Base-by-base conservation (phyloP, 2,113 vertebrate species). In the Mus spicilegus region DNA sequence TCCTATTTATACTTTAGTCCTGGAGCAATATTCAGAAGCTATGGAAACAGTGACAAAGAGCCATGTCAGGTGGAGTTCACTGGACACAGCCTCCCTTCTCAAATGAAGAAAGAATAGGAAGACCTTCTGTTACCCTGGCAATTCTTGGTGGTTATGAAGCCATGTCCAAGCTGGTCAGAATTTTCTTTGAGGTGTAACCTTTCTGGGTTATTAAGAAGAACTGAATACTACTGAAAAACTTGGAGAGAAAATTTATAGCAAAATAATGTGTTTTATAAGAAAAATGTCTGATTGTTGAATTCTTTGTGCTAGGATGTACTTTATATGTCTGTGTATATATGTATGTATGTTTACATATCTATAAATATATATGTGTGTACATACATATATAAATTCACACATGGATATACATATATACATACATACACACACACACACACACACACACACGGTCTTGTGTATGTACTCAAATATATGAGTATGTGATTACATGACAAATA, bases 1-100 rank as follows among this genome's bases (percentile, higher is more conserved):
- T 96, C 90, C 97, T 97, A 98, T 97, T 98, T 97, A 98, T 98
- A 97, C 77, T 63, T 69, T 28, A 87, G 11, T 33, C 86, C 61
- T 54, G 33, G 87, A 95, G 86, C 86, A 96, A 96, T 80, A 96
- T 51, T 96, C 85, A 94, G 88, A 93, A 75, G 49, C 95, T 65
- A 70, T 87, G 87, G 95, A 97, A 97, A 93, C 89, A 91, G 49
- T 69, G 87, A 97, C 77, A 95, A 90, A 96, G 86, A 95, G 73
- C 49, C 70, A 84, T 87, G 96, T 81, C 87, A 87, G 65, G 87
- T 93, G 39, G 67, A 93, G 95, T 94, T 96, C 94, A 96, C 28
- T 39, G 65, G 87, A 84, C 51, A 87, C 42, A 85, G 9, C 24
- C 96, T 96, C 42, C 51, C 90, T 97, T 87, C 81, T 96, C 26